Conservation (phyloP, 2,113 vertebrate genomes). For the Syngnathus floridae region DNA sequence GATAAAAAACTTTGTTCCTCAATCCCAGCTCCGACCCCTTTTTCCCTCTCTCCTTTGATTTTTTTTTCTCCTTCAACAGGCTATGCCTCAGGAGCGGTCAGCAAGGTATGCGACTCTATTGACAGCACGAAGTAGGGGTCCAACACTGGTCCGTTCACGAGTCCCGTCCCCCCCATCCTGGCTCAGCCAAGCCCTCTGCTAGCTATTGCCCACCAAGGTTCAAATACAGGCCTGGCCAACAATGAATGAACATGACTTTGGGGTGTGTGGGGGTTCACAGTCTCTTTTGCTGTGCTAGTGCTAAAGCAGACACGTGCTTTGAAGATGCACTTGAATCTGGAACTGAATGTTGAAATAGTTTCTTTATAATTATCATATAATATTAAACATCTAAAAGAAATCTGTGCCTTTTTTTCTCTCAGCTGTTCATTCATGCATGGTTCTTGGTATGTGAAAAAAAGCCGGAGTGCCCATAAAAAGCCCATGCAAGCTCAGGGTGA, state of each 20-base stretch:
- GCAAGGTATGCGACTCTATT: slow-evolving; percentile 64
- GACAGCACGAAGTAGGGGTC: slow-evolving; percentile 55
- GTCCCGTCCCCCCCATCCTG: slow-evolving; percentile 2
- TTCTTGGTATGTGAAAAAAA: too few relatives aligned
- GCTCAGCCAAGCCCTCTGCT: not conserved
- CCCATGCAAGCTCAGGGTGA: too few relatives aligned
- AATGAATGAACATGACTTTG: not conserved
- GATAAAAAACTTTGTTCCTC: slow-evolving; percentile 7
- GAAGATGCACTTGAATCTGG: too few relatives aligned
- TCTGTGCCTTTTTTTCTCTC: too few relatives aligned
- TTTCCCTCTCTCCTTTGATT: too few relatives aligned
- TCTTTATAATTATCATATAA: not conserved
- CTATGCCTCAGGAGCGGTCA: slow-evolving; percentile 48
- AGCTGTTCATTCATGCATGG: too few relatives aligned
- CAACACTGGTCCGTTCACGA: slow-evolving; percentile 29
- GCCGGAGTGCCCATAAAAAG: too few relatives aligned
- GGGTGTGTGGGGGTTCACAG: not conserved
- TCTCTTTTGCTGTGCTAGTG: too few relatives aligned
- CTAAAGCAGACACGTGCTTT: too few relatives aligned
- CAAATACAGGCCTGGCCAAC: not conserved
- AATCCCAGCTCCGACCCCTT: too few relatives aligned
- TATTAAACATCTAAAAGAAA: too few relatives aligned
- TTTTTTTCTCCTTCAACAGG: too few relatives aligned
- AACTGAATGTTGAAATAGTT: not conserved
- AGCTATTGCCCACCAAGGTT: not conserved